Base-by-base conservation (phyloP, 2,113 vertebrate genomes). In the Hippocampus comes region DNA sequence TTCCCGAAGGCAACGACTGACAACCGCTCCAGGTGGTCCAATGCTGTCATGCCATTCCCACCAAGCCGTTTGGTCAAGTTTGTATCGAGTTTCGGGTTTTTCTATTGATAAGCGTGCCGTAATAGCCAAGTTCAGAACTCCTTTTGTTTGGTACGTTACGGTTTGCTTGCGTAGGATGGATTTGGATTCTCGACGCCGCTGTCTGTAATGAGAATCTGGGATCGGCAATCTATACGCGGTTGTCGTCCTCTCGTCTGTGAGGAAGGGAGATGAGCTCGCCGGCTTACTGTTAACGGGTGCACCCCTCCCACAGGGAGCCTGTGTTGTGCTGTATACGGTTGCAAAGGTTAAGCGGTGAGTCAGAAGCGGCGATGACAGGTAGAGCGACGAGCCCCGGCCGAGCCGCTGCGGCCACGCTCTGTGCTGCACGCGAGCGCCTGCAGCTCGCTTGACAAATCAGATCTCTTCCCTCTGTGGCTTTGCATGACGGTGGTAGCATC, bases 261-360 rank as follows among this genome's bases (percentile, higher is more conserved):
- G 3, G 4, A 20, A 9, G 15, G 46, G 12, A 2, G 23, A 3
- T 4, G 8, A 38, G 49, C 10, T 41, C n/a, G 56, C 51, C 55
- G 18, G 34, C 72, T 65, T 86, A 82, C 75, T 76, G 83, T 83
- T 85, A 82, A 82, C 81, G 72, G 27, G n/a, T 68, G 67, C 60
- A 66, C 65, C 68, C 79, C 78, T 68, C 63, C 63, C 70, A 34
- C 21, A 46, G 76, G 69, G 80, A 38, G 71, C 68, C 73, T 63
- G 60, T 84, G 83, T 80, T 79, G 78, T 63, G 86, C 46, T 38
- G 68, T 14, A 70, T 80, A 53, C 63, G 42, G 78, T 79, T 76
- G 77, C 69, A 89, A 87, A 91, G 89, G 87, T 90, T 89, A 91
- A 89, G 77, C 79, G 70, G 78, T 83, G 82, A 88, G 87, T 91